These are phyloP conservation scores for Yoshiicerus persimilis DNA, from an alignment of 1,140 invertebrate species.

Conservation along the genomic window DNA sequence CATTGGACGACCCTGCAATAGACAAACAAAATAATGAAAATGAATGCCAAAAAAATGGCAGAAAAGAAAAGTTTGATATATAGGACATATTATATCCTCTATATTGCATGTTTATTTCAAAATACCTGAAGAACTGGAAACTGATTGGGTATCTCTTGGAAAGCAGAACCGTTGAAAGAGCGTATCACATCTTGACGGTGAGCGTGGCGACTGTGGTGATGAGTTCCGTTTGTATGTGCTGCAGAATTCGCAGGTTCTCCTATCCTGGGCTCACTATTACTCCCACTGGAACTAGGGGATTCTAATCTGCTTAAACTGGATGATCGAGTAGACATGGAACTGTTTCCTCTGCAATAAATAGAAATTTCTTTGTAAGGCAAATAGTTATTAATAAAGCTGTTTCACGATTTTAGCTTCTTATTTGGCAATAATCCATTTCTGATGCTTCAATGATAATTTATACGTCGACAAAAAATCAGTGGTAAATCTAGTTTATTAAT, in stretches of 20 bases:
- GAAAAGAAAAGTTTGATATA: too few species aligned
- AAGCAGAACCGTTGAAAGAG: background rate
- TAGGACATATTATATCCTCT: too few species aligned
- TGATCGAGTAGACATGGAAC: background rate
- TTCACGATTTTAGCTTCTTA: too few species aligned
- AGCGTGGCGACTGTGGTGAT: background rate
- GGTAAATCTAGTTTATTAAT: too few species aligned
- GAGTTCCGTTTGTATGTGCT: background rate
- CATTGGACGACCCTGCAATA: slow-evolving; percentile 31
- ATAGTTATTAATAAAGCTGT: too few species aligned
- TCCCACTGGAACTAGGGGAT: background rate
- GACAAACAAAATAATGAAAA: too few species aligned
- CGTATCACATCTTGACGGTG: background rate
- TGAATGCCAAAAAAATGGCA: too few species aligned
- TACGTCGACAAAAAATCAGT: too few species aligned
- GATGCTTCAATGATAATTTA: too few species aligned
- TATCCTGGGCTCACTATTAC: background rate
- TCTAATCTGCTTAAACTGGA: slow-evolving; percentile 33
- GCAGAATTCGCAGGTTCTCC: background rate
- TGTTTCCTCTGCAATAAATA: background rate
- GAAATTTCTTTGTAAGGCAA: too few species aligned
- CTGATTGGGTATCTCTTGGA: background rate
- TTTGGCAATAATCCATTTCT: too few species aligned
- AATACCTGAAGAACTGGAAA: background rate
- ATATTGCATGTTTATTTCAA: background rate